Conservation (phyloP, 2,797 vertebrate species). For the Falco naumanni region DNA sequence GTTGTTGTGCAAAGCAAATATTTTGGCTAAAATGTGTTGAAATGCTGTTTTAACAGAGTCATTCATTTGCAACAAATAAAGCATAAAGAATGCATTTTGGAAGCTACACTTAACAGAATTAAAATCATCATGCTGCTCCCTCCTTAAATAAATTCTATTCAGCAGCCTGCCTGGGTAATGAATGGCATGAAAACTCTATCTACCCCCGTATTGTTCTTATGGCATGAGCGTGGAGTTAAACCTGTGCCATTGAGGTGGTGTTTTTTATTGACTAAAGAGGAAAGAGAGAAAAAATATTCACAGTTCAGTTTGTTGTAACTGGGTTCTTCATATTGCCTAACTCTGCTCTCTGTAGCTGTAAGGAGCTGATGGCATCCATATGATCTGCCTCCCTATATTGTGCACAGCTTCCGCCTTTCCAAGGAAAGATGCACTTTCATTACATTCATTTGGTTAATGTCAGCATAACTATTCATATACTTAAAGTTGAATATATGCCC, state of each 20-base stretch:
- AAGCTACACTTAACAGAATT: constrained; percentile 12
- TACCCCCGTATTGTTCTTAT: background rate
- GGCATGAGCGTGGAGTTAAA: background rate
- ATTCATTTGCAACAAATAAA: constrained; percentile 46
- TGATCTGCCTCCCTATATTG: background rate
- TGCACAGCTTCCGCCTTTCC: background rate
- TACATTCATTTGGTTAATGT: background rate
- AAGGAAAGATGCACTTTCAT: background rate
- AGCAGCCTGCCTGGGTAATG: background rate
- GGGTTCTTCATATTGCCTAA: background rate
- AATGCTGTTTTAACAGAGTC: constrained; percentile 39
- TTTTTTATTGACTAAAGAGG: background rate
- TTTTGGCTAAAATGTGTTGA: constrained; percentile 34
- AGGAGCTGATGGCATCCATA: background rate
- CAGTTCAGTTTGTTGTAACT: background rate
- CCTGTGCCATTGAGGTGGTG: background rate
- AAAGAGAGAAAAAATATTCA: background rate
- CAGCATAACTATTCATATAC: background rate
- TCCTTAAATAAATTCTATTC: constrained; percentile 16
- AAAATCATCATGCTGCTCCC: background rate
- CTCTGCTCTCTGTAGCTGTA: background rate
- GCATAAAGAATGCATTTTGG: constrained; percentile 32
- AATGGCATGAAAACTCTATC: background rate
- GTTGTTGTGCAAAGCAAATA: constrained; percentile 16
- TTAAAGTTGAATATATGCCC: background rate